A percentile compares a stretch with the other conserved stretches of the same genome.
Evolutionary conservation across 2,797 vertebrate genomes (phyloP).

Genomic region (Vultur gryphus): DNA sequence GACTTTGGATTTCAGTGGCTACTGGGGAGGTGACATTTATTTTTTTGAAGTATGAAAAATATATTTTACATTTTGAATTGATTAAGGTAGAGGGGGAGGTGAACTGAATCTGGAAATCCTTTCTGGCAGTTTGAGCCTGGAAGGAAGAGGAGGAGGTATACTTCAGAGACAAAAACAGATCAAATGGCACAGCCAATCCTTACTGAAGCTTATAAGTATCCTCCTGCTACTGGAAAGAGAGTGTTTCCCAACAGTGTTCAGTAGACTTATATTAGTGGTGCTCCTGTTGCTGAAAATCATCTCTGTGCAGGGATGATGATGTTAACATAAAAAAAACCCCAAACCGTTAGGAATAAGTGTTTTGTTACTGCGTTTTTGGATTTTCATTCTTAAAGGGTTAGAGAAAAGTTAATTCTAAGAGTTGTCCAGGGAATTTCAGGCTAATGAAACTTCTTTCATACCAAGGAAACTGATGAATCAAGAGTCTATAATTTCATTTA

Average conservation of each 20-base stretch:
- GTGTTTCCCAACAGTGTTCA: not conserved
- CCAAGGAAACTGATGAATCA: not conserved
- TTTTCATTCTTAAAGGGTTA: not conserved
- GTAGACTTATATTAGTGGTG: not conserved
- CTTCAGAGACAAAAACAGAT: not conserved
- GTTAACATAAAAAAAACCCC: not conserved
- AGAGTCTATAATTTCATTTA: not conserved
- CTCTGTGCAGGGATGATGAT: not conserved
- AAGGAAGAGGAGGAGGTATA: not conserved
- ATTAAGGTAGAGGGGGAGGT: not conserved
- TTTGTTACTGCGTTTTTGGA: not conserved
- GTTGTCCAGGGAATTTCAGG: not conserved
- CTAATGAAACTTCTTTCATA: not conserved
- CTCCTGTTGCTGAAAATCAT: not conserved
- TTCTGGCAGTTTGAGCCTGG: not conserved
- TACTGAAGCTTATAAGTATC: not conserved
- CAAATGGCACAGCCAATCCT: not conserved
- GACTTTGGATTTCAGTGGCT: not conserved
- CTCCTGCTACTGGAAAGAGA: not conserved
- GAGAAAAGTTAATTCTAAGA: not conserved
- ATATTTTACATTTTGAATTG: not conserved
- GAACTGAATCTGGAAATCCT: not conserved
- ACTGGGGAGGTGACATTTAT: not conserved
- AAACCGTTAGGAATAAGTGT: not conserved
- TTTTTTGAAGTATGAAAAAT: not conserved